A percentile compares a stretch with the other conserved stretches of the same genome.
Evolutionary conservation across 2,113 vertebrate species (phyloP).

Genomic region (Poeciliopsis occidentalis): DNA sequence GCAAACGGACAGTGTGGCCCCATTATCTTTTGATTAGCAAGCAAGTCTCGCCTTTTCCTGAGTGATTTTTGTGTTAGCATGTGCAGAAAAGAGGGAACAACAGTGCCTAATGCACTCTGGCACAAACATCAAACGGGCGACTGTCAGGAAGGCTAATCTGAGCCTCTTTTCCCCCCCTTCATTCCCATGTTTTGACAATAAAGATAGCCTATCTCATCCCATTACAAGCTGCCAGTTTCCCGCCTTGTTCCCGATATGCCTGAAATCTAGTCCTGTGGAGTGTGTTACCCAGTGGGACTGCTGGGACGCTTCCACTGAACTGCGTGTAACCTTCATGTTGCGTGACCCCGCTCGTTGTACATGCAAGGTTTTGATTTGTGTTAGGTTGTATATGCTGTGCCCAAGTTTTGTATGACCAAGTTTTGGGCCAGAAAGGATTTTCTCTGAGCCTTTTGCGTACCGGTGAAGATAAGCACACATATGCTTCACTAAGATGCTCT

Average conservation of each 20-base stretch:
- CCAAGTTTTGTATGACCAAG: background rate
- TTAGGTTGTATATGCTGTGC: background rate
- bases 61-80: conserved; percentile 68
- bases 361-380: conserved; percentile 4
- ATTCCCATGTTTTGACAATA: conserved; percentile 86
- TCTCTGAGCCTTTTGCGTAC: background rate
- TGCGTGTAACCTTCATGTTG: conserved; percentile 30
- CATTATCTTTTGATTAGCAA: conserved; percentile 84
- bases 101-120: conserved; percentile 82
- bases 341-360: background rate
- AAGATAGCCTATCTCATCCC: conserved; percentile 83
- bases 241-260: conserved; percentile 71
- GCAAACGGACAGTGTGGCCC: conserved; percentile 66
- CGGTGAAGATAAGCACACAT: background rate
- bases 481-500: background rate
- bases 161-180: conserved; percentile 71
- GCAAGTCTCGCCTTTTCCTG: conserved; percentile 84
- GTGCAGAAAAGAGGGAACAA: conserved; percentile 72
- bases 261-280: conserved; percentile 54
- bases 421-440: background rate
- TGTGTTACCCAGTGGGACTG: conserved; percentile 49
- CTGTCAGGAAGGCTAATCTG: conserved; percentile 82
- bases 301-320: conserved; percentile 57
- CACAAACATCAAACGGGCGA: conserved; percentile 79
- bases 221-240: conserved; percentile 76